Evolutionary conservation across 2,113 vertebrate species (phyloP).

Genomic region (Pongo abelii): DNA sequence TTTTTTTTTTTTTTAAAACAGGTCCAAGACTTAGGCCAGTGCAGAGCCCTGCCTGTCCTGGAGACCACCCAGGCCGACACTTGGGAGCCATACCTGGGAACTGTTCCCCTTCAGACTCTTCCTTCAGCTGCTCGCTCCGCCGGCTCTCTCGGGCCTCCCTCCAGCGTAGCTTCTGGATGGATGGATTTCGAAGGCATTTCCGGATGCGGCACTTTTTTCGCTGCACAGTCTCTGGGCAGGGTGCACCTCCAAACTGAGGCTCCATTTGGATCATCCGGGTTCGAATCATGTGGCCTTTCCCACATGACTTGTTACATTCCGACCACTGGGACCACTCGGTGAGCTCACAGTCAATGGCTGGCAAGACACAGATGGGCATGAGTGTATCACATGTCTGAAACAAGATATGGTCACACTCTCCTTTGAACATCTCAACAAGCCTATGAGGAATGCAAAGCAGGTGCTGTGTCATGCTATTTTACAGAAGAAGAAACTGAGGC

Average conservation of each 20-base stretch:
- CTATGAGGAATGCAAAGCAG: not conserved
- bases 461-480: not conserved
- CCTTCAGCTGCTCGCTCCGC: slow-evolving; percentile 89
- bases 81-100: slow-evolving; percentile 88
- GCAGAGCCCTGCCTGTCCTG: not conserved
- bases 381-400: slow-evolving; percentile 1
- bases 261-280: slow-evolving; percentile 93
- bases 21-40: not conserved
- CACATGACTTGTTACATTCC: slow-evolving; percentile 97
- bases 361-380: not conserved
- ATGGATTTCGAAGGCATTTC: slow-evolving; percentile 91
- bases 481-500: not conserved
- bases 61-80: not conserved
- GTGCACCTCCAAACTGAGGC: slow-evolving; percentile 94
- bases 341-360: slow-evolving; percentile 94
- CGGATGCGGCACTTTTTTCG: slow-evolving; percentile 94
- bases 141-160: slow-evolving; percentile 94
- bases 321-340: slow-evolving; percentile 98
- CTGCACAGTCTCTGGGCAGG: slow-evolving; percentile 94
- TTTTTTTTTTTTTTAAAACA: not conserved
- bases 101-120: slow-evolving; percentile 86
- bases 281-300: slow-evolving; percentile 96
- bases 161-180: slow-evolving; percentile 92
- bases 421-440: not conserved
- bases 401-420: not conserved